Percentiles rank a stretch among this genome's conserved stretches.
These are phyloP conservation scores for Kobus ellipsiprymnus DNA, from an alignment of 2,113 vertebrate genomes.

Conservation along the genomic window DNA sequence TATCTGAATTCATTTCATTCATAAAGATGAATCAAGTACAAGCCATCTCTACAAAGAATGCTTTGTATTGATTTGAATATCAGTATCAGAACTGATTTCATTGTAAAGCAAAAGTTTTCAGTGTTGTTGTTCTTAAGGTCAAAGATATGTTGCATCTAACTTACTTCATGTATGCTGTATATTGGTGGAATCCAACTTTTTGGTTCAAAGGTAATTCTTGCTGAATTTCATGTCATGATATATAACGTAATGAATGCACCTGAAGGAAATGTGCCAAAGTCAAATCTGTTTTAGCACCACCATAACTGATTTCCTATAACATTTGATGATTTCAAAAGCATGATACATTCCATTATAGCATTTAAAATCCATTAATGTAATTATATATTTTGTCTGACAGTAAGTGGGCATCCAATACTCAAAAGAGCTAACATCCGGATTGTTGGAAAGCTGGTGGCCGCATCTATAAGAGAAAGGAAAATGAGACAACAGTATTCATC, in stretches of 20 bases:
- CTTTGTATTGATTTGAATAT: not conserved
- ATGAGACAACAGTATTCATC: conserved; percentile 25
- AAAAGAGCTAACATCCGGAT: conserved; percentile 72
- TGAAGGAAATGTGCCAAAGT: not conserved
- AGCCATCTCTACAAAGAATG: not conserved
- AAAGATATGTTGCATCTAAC: not conserved
- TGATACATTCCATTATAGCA: not conserved
- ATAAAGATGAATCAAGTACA: not conserved
- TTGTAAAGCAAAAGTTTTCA: not conserved
- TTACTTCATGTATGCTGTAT: not conserved
- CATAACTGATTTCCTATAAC: not conserved
- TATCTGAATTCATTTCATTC: not conserved
- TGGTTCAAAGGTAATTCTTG: not conserved
- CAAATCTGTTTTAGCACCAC: not conserved
- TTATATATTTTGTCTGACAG: conserved; percentile 57
- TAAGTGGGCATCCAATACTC: conserved; percentile 54
- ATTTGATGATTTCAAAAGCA: not conserved
- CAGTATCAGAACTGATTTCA: not conserved
- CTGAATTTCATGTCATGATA: not conserved
- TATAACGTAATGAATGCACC: not conserved
- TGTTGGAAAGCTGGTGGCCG: conserved; percentile 64
- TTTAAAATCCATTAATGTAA: conserved; percentile 28
- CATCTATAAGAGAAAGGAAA: conserved; percentile 71
- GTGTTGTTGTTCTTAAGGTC: not conserved
- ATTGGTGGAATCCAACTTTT: not conserved